These are phyloP conservation scores for Caenorhabditis doughertyi DNA, from an alignment of 2,888 invertebrate species.

Conservation along the genomic window DNA sequence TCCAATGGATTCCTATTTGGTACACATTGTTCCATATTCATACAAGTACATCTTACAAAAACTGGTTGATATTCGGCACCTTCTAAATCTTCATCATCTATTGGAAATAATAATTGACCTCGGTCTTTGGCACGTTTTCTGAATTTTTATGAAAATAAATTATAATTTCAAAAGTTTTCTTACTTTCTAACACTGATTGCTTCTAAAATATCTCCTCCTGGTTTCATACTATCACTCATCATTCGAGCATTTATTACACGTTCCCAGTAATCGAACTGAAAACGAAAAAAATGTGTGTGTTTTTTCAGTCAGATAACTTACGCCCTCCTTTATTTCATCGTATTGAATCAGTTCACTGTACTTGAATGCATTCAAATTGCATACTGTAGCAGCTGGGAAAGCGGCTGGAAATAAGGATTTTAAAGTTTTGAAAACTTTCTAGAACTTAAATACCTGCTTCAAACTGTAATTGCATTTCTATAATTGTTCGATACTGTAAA, in stretches of 20 bases:
- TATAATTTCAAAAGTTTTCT: background rate
- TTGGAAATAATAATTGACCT: constrained; percentile 63
- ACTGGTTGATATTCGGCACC: constrained; percentile 80
- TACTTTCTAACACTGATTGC: constrained; percentile 57
- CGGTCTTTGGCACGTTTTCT: constrained; percentile 38
- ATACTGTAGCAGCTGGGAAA: constrained; percentile 72
- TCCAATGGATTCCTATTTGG: constrained; percentile 81
- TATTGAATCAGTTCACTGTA: constrained; percentile 78
- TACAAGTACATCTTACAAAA: constrained; percentile 80
- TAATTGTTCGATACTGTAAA: constrained; percentile 81
- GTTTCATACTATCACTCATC: constrained; percentile 67
- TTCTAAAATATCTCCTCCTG: constrained; percentile 48
- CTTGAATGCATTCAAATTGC: constrained; percentile 74
- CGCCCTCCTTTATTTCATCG: constrained; percentile 80
- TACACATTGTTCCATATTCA: constrained; percentile 79
- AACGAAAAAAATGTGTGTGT: background rate
- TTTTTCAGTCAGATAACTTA: constrained; percentile 34
- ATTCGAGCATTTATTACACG: constrained; percentile 78
- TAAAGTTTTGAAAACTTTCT: background rate
- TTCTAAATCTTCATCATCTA: constrained; percentile 66
- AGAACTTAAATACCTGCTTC: constrained; percentile 75
- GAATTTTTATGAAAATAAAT: background rate
- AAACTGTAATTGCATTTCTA: constrained; percentile 82
- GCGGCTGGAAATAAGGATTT: constrained; percentile 44
- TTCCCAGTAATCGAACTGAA: constrained; percentile 79